Conservation (phyloP, 2,888 invertebrate genomes). For the Drosophila demipolita region DNA sequence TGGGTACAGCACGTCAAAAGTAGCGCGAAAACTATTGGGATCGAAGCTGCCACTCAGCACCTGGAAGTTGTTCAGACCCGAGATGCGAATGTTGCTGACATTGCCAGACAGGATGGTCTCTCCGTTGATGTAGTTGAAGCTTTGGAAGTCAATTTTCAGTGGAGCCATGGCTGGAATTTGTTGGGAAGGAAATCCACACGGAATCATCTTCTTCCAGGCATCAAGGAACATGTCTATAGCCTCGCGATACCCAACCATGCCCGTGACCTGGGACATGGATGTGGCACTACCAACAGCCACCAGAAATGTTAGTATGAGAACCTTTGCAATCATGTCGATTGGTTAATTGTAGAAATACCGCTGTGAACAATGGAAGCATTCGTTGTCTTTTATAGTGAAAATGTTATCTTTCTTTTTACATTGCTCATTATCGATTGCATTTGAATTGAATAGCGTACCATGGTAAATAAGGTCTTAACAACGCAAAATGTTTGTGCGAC, state of each 20-base stretch:
- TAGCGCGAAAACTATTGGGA: slow-evolving; percentile 40
- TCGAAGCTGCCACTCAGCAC: slow-evolving; percentile 58
- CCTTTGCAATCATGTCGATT: slow-evolving; percentile 50
- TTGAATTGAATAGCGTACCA: neutral
- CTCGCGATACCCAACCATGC: slow-evolving; percentile 43
- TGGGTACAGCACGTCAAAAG: slow-evolving; percentile 65
- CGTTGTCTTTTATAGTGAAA: slow-evolving; percentile 19
- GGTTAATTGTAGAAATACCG: slow-evolving; percentile 9
- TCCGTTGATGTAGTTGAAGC: slow-evolving; percentile 26
- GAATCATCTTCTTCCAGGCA: slow-evolving; percentile 65
- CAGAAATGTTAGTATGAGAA: slow-evolving; percentile 46
- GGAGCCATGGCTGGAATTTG: slow-evolving; percentile 71
- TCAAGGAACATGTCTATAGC: slow-evolving; percentile 51
- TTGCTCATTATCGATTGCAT: slow-evolving; percentile 4
- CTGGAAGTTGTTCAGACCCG: slow-evolving; percentile 63
- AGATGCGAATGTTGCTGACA: slow-evolving; percentile 63
- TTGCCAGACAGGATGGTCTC: slow-evolving; percentile 58
- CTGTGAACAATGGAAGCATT: slow-evolving; percentile 4
- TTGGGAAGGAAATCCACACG: slow-evolving; percentile 68
- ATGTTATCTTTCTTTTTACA: slow-evolving; percentile 19
- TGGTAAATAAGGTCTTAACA: neutral
- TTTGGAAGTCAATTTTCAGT: slow-evolving; percentile 26
- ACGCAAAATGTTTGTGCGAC: neutral
- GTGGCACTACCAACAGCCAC: slow-evolving; percentile 29
- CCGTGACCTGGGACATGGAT: slow-evolving; percentile 15